A percentile compares a stretch with the other conserved stretches of the same genome.
phyloP scores from a whole-genome alignment of 2,113 vertebrate species.

The Syngnathus scovelli region DNA sequence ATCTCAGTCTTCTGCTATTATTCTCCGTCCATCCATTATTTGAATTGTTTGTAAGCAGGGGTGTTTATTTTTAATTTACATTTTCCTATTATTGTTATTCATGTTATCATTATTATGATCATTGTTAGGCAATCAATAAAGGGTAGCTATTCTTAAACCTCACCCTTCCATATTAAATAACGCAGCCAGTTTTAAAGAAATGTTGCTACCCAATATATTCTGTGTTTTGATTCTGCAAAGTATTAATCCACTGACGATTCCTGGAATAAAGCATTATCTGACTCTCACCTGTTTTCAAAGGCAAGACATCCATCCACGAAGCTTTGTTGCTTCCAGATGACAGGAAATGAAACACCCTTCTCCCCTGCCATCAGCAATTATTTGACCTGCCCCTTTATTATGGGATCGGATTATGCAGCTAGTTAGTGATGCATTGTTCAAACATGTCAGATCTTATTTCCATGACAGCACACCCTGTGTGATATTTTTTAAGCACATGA shows the following conservation, averaged over 20 bases:
- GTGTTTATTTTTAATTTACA: too few species aligned
- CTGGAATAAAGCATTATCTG: neutral
- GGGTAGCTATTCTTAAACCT: too few species aligned
- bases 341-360: constrained; percentile 28
- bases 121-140: too few species aligned
- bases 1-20: too few species aligned
- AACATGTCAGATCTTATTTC: constrained; percentile 43
- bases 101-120: too few species aligned
- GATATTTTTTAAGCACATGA: constrained; percentile 17
- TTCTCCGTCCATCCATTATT: too few species aligned
- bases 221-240: constrained; percentile 16
- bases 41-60: too few species aligned
- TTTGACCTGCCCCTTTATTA: constrained; percentile 28
- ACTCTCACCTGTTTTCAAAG: constrained; percentile 10
- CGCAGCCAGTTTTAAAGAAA: constrained; percentile 11
- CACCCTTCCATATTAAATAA: constrained; percentile 13
- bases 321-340: constrained; percentile 25
- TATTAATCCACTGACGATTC: constrained; percentile 21
- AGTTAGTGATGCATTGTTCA: constrained; percentile 22
- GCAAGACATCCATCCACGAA: constrained; percentile 6
- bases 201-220: constrained; percentile 13
- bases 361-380: neutral
- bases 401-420: constrained; percentile 16
- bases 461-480: constrained; percentile 16
- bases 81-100: too few species aligned